Conservation (phyloP, 2,797 vertebrate genomes). For the Petrocephalus schoutedeni region DNA sequence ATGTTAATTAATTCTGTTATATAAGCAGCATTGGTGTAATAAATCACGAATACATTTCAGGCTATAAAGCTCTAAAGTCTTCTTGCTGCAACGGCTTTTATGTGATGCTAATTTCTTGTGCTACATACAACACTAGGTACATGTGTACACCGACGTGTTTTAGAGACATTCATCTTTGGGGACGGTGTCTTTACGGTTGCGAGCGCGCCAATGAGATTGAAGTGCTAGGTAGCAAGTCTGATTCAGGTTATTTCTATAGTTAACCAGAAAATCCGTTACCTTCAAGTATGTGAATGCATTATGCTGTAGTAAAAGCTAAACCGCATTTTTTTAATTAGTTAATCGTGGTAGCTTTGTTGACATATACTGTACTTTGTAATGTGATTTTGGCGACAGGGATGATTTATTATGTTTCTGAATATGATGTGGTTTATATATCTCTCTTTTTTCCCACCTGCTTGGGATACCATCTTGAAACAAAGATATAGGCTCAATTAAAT, state of each 20-base stretch:
- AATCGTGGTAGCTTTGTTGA: conserved; percentile 10
- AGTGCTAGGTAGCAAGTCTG: background rate
- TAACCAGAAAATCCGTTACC: background rate
- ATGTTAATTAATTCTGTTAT: conserved; percentile 11
- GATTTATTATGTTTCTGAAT: background rate
- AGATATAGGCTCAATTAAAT: background rate
- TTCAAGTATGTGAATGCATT: conserved; percentile 14
- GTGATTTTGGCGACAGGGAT: conserved; percentile 3
- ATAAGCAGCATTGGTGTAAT: background rate
- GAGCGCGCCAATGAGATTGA: background rate
- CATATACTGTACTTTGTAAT: conserved; percentile 8
- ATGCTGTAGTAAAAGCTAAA: background rate
- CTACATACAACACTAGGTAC: background rate
- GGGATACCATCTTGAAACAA: background rate
- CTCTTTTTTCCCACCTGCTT: background rate
- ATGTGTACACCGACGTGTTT: conserved; percentile 1
- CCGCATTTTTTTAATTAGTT: background rate
- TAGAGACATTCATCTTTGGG: background rate
- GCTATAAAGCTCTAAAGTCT: background rate
- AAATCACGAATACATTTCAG: background rate
- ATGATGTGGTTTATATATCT: background rate
- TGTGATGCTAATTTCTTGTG: conserved; percentile 3
- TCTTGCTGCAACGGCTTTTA: conserved; percentile 2
- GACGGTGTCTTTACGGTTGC: conserved; percentile 18
- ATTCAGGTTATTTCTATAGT: background rate